phyloP scores from a whole-genome alignment of 1,140 invertebrate genomes.

The Helicoverpa armigera region DNA sequence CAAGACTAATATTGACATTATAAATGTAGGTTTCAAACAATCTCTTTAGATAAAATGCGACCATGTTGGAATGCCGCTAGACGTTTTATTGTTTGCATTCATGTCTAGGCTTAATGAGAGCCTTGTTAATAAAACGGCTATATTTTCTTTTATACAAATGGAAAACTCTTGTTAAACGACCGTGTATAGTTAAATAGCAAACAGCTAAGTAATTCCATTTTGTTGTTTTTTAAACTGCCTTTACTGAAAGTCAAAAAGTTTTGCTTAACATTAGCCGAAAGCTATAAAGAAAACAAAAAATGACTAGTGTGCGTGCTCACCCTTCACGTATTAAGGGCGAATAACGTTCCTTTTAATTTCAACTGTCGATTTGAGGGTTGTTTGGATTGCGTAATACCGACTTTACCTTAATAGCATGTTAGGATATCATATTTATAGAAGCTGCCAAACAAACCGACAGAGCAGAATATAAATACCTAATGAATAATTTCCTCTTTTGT shows the following conservation, averaged over 20 bases:
- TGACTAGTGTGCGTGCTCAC: constrained; percentile 23
- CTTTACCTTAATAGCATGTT: not conserved
- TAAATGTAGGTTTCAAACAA: constrained; percentile 11
- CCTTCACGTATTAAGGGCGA: constrained; percentile 1
- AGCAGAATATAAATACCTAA: constrained; percentile 38
- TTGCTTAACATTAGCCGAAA: not conserved
- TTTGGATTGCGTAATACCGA: constrained; percentile 22
- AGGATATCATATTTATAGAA: constrained; percentile 26
- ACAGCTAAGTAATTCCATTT: constrained; percentile 1
- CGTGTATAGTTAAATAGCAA: constrained; percentile 5
- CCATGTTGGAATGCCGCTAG: not conserved
- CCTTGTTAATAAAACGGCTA: constrained; percentile 22
- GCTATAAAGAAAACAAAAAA: not conserved
- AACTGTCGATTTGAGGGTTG: not conserved
- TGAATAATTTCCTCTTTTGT: constrained; percentile 50
- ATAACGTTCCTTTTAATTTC: constrained; percentile 29
- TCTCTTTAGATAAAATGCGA: constrained; percentile 5
- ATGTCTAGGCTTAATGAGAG: constrained; percentile 27
- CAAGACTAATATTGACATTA: constrained; percentile 25
- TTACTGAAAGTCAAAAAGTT: not conserved
- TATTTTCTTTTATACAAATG: constrained; percentile 29
- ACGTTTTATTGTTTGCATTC: constrained; percentile 30
- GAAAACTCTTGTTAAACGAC: constrained; percentile 29
- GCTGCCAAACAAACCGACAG: constrained; percentile 19
- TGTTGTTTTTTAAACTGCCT: not conserved